Percentiles rank a stretch among this genome's conserved stretches.
phyloP scores from a whole-genome alignment of 2,888 invertebrate genomes.

The Eupithecia vulgata region DNA sequence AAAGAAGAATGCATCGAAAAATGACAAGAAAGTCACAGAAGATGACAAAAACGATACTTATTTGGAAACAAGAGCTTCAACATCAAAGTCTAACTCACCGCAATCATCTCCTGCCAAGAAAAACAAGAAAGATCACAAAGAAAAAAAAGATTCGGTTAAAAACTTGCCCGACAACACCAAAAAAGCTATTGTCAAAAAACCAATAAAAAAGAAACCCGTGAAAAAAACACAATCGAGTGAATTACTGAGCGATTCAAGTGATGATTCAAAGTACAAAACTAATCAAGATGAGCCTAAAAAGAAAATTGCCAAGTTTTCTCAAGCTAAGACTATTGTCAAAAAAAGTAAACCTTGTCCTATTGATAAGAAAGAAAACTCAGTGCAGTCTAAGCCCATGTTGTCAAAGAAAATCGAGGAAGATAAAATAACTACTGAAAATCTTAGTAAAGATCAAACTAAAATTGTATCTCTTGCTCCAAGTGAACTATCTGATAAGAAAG shows the following conservation, averaged over 20 bases:
- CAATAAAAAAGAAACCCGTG: slow-evolving; percentile 45
- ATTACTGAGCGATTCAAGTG: slow-evolving; percentile 56
- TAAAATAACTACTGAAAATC: slow-evolving; percentile 39
- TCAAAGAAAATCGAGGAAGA: slow-evolving; percentile 43
- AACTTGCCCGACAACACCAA: slow-evolving; percentile 52
- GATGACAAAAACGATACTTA: slow-evolving; percentile 59
- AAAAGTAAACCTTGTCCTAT: slow-evolving; percentile 54
- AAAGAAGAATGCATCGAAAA: slow-evolving; percentile 64
- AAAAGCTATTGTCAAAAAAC: slow-evolving; percentile 59
- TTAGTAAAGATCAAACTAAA: slow-evolving; percentile 20
- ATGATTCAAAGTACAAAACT: slow-evolving; percentile 75
- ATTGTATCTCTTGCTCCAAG: slow-evolving; percentile 28
- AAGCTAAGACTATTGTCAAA: slow-evolving; percentile 65
- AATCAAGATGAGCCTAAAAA: slow-evolving; percentile 69
- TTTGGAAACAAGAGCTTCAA: slow-evolving; percentile 60
- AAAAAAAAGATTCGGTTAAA: slow-evolving; percentile 72
- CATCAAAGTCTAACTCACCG: slow-evolving; percentile 57
- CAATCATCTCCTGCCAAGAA: slow-evolving; percentile 69
- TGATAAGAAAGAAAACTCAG: slow-evolving; percentile 60
- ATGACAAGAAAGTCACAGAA: slow-evolving; percentile 57
- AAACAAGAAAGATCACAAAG: slow-evolving; percentile 67
- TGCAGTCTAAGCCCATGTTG: slow-evolving; percentile 42
- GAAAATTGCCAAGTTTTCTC: slow-evolving; percentile 57
- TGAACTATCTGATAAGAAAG: slow-evolving; percentile 24
- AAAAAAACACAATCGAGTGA: slow-evolving; percentile 50